These are phyloP conservation scores for Intellagama lesueurii DNA, from an alignment of 2,797 vertebrate genomes.

Conservation along the genomic window DNA sequence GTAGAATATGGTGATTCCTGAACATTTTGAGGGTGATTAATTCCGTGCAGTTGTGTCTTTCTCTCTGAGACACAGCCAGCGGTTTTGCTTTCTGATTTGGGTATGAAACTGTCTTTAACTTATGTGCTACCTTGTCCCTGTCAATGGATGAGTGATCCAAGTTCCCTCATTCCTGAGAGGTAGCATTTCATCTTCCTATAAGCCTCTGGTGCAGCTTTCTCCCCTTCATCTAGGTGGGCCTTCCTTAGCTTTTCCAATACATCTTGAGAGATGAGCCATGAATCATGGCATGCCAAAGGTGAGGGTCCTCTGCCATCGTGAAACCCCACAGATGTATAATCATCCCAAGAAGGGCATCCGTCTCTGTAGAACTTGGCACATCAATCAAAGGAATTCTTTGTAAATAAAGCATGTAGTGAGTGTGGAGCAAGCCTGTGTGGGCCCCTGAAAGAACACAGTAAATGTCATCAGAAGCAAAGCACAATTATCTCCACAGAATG, in stretches of 20 bases:
- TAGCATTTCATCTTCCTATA: neutral
- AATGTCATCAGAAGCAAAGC: slow-evolving; percentile 35
- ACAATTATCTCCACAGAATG: slow-evolving; percentile 14
- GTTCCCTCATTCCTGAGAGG: neutral
- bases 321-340: slow-evolving; percentile 11
- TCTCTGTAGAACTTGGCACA: fast-evolving
- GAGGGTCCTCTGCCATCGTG: neutral
- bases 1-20: neutral
- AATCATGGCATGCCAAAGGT: slow-evolving; percentile 32
- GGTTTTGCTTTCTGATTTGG: neutral
- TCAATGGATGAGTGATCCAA: neutral
- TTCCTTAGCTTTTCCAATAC: neutral
- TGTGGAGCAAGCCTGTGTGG: neutral
- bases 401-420: slow-evolving; percentile 14
- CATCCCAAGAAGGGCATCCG: fast-evolving
- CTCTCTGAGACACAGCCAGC: neutral
- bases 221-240: neutral
- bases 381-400: slow-evolving; percentile 56
- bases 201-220: neutral
- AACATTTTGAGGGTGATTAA: neutral
- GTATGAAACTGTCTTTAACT: neutral
- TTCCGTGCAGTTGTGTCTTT: too few relatives aligned
- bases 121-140: neutral
- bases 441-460: slow-evolving; percentile 25
- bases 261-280: neutral